These are phyloP conservation scores for Polymixis flavicincta DNA, from an alignment of 2,888 invertebrate genomes.

Conservation along the genomic window DNA sequence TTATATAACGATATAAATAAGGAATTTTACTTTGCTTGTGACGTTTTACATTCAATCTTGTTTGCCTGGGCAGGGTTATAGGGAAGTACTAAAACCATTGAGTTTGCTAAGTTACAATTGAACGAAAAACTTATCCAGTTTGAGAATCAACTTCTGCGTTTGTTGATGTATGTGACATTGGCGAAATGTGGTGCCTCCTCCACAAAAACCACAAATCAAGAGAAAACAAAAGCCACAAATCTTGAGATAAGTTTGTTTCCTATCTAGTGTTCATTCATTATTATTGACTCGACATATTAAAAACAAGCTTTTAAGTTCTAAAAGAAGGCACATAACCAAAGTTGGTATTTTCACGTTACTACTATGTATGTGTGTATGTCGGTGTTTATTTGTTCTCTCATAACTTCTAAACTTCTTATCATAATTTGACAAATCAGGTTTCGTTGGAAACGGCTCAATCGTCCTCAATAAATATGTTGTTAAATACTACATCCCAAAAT, in stretches of 20 bases:
- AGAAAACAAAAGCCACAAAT: background rate
- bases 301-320: too few species aligned
- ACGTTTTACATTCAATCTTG: constrained; percentile 19
- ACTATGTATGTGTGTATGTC: too few species aligned
- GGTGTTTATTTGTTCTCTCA: too few species aligned
- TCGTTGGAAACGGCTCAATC: too few species aligned
- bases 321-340: too few species aligned
- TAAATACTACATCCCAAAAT: too few species aligned
- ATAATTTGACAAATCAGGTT: too few species aligned
- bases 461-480: too few species aligned
- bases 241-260: background rate
- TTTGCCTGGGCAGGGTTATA: background rate
- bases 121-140: background rate
- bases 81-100: background rate
- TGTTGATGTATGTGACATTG: background rate
- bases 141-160: background rate
- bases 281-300: too few species aligned
- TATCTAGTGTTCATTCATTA: background rate
- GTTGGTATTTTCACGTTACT: too few species aligned
- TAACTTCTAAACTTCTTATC: too few species aligned
- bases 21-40: constrained; percentile 40
- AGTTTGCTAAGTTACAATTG: background rate
- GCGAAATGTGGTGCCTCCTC: background rate
- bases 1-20: constrained; percentile 52
- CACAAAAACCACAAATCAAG: background rate